These are phyloP conservation scores for Salvator merianae DNA, from an alignment of 2,113 vertebrate genomes.

Conservation along the genomic window DNA sequence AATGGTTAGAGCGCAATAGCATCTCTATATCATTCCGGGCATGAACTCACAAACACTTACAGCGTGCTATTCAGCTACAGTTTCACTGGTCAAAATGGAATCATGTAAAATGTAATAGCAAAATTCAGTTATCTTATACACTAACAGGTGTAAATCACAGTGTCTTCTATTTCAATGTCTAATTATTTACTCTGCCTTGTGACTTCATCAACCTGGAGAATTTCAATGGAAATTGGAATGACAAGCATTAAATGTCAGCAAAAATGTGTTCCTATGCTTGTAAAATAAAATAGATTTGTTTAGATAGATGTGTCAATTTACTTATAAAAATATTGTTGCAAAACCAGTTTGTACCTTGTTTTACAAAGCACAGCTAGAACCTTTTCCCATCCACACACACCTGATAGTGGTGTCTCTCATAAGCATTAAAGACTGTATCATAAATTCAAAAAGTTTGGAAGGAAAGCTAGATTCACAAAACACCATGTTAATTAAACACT, in stretches of 20 bases:
- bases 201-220: neutral
- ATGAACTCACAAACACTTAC: neutral
- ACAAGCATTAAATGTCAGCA: too few relatives aligned
- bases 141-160: neutral
- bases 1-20: neutral
- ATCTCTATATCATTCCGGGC: rapidly evolving
- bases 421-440: neutral
- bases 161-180: neutral
- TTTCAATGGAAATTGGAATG: neutral
- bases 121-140: too few relatives aligned
- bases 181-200: too few relatives aligned
- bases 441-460: neutral
- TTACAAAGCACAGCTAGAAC: neutral
- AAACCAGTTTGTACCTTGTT: neutral
- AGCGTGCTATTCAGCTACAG: neutral
- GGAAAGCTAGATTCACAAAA: neutral
- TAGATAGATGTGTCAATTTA: neutral
- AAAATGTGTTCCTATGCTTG: too few relatives aligned
- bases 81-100: neutral
- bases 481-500: neutral
- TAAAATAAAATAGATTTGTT: neutral
- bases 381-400: too few relatives aligned
- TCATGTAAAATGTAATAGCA: neutral
- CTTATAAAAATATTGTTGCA: neutral
- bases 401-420: neutral